Base-by-base conservation (phyloP, 2,797 vertebrate genomes). In the Eidolon dupreanum region DNA sequence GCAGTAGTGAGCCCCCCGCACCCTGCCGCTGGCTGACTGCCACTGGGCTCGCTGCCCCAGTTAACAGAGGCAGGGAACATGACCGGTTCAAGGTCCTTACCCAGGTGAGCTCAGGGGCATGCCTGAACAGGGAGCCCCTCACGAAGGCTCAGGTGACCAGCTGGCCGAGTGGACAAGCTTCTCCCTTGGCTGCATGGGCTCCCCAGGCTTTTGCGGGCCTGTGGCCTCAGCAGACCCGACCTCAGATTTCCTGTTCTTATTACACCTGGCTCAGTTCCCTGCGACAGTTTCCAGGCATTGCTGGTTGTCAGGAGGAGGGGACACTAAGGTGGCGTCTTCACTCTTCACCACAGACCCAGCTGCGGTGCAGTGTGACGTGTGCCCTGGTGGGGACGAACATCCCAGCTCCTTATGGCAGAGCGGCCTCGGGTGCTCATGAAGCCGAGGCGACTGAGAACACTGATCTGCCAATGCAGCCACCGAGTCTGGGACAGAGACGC, bases 361-460 rank as follows among this genome's bases (percentile, higher is more conserved):
- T 12, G 24, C n/a, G 6, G 22, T 2, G 51, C 53, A 4, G 8
- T 2, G 46, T 20, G 5, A 2, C 0, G 7, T 5, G 33, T 0
- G 3, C 61, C 43, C 22, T 4, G 0, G 41, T 4, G 46, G 41
- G 68, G 38, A n/a, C 24, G 0, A 11, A 7, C 4, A 5, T 28
- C 38, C 31, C 6, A 3, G 66, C 26, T 36, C 75, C 81, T 28
- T 0, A 3, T 2, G 36, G 49, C 63, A 41, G 33, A 38, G 86
- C 6, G 65, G 33, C 57, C 11, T 38, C 0, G 0, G 81, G n/a
- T 4, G 24, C 43, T 78, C n/a, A 17, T 0, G 15, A 31, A 38
- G 24, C 55, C 63, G 0, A 1, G 81, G 0, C 4, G 11, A n/a
- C 66, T 38, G 88, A 83, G 57, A 51, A 55, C 65, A 26, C 6